These are phyloP conservation scores for Balaeniceps rex DNA, from an alignment of 2,113 vertebrate species.

Conservation along the genomic window DNA sequence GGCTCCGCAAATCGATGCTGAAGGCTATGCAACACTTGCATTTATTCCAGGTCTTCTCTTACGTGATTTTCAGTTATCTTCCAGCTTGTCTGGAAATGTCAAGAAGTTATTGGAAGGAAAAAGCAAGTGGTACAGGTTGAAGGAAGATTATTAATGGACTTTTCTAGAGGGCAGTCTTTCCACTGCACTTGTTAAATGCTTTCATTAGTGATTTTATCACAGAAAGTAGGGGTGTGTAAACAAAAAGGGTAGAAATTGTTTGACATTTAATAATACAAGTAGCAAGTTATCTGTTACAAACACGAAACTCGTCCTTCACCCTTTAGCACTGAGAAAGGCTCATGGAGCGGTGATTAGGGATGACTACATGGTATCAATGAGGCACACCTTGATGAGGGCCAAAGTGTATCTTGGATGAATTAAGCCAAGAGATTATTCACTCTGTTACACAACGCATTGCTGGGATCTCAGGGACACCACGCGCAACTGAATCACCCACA, in stretches of 20 bases:
- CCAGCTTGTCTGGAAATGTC: background rate
- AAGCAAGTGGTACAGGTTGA: background rate
- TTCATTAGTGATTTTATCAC: background rate
- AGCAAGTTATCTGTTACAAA: background rate
- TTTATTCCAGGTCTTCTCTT: background rate
- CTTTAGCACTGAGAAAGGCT: background rate
- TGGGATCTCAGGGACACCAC: background rate
- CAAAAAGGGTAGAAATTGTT: background rate
- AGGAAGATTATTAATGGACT: background rate
- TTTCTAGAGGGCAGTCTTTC: background rate
- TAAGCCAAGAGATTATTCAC: background rate
- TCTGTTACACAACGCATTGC: background rate
- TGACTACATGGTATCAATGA: background rate
- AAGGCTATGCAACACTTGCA: background rate
- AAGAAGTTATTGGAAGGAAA: background rate
- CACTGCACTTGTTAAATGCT: background rate
- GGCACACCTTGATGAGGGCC: background rate
- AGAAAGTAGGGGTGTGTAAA: background rate
- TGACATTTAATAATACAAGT: background rate
- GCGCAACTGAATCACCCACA: background rate
- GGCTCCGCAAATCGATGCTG: background rate
- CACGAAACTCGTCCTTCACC: background rate
- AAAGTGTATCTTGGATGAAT: background rate
- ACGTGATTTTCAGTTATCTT: background rate
- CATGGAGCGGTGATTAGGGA: background rate